A percentile compares a stretch with the other conserved stretches of the same genome.
Conservation (phyloP, 2,113 vertebrate species). For the Cryptotis parvus region DNA sequence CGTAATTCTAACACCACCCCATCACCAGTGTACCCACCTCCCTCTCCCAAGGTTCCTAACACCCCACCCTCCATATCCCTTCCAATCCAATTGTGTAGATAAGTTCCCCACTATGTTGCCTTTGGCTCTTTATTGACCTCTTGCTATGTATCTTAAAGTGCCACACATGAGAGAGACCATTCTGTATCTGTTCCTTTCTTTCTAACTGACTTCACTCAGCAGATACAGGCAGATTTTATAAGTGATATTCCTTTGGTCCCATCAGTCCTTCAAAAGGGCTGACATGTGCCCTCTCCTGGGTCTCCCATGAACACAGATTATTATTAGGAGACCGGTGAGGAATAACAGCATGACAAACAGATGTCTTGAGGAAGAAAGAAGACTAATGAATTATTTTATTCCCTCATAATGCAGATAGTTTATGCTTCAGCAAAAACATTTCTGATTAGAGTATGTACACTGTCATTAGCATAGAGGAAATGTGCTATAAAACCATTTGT, state of each 20-base stretch:
- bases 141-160: no score
- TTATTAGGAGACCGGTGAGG: background rate
- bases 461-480: background rate
- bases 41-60: no score
- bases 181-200: background rate
- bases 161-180: no score
- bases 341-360: background rate
- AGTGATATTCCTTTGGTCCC: background rate
- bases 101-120: no score
- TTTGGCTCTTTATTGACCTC: no score
- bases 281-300: background rate
- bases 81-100: no score
- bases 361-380: background rate
- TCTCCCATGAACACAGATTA: background rate
- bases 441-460: background rate
- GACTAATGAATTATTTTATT: background rate
- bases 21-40: no score
- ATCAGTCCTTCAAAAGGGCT: background rate
- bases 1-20: no score
- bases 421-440: background rate
- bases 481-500: background rate
- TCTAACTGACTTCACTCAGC: background rate
- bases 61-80: no score
- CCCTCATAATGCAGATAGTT: background rate
- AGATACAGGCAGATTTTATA: background rate